Base-by-base conservation (phyloP, 2,888 invertebrate genomes). In the Sarcophaga subvicina region DNA sequence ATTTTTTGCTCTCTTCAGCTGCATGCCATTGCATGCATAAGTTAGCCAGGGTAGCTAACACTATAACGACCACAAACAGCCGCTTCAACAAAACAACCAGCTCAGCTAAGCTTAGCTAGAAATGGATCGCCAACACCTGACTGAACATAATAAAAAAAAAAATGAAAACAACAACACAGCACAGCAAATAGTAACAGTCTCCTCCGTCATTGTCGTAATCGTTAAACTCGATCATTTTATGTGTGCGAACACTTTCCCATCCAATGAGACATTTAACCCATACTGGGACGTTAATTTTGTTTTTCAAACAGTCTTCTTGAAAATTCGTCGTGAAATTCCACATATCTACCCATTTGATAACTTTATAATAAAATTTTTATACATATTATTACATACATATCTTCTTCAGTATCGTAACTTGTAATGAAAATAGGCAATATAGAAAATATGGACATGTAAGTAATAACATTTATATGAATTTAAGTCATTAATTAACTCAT, bases 111-210 rank as follows among this genome's bases (percentile, higher is more conserved):
- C 71, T 80, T 75, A 77, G 83, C 81, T 83, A 83, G 84, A 87
- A 86, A 84, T 84, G 87, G 84, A 84, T 81, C 81, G 87, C 89
- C 89, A 85, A 84, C 84, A 88, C 85, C 85, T 85, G 87, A 84
- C 82, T 82, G 67, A 82, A 83, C 82, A 82, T 70, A 67, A 59
- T 20, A 71, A 67, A 37, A 37, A 37, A 37, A 37, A 37, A n/a
- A 67, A 59, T 27, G 60, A 72, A 73, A 60, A 60, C 66, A 80
- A 80, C 63, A 73, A 64, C 86, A 80, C 64, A 76, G 71, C 79
- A 80, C 70, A 69, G 54, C 75, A 73, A 78, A 83, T 81, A 72
- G 76, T 80, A 83, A 86, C 78, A 80, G 80, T 86, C 83, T 83
- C 83, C 86, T 78, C 80, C 83, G 81, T 81, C 84, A 87, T 87